phyloP scores from a whole-genome alignment of 2,113 vertebrate genomes.

The Regulus satrapa region DNA sequence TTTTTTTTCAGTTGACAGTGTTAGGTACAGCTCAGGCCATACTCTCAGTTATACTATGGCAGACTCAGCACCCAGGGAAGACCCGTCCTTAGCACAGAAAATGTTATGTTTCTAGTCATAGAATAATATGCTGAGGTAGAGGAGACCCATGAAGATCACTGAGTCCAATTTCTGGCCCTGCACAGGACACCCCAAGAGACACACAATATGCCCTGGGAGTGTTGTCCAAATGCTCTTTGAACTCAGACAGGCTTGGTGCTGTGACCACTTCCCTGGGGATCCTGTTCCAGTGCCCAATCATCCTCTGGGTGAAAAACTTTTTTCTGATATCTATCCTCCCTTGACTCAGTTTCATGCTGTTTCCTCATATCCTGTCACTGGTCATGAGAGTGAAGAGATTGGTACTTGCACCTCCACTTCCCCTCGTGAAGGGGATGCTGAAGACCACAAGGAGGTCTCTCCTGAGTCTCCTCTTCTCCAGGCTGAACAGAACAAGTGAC shows the following conservation, averaged over 20 bases:
- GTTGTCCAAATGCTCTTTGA: neutral
- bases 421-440: accelerated
- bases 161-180: neutral
- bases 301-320: neutral
- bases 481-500: neutral
- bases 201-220: neutral
- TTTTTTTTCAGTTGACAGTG: neutral
- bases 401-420: neutral
- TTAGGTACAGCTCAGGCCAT: neutral
- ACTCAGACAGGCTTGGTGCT: neutral
- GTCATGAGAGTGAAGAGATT: neutral
- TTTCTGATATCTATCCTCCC: neutral
- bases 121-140: neutral
- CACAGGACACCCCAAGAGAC: neutral
- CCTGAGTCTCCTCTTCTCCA: neutral
- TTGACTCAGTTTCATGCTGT: neutral
- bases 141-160: neutral
- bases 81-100: neutral
- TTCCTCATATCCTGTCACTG: neutral
- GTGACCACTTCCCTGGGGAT: neutral
- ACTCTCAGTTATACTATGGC: neutral
- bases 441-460: neutral
- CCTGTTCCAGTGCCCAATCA: neutral
- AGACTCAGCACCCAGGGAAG: neutral
- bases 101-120: neutral